These are phyloP conservation scores for Acanthacorydalis orientalis DNA, from an alignment of 2,888 invertebrate species.

Conservation along the genomic window DNA sequence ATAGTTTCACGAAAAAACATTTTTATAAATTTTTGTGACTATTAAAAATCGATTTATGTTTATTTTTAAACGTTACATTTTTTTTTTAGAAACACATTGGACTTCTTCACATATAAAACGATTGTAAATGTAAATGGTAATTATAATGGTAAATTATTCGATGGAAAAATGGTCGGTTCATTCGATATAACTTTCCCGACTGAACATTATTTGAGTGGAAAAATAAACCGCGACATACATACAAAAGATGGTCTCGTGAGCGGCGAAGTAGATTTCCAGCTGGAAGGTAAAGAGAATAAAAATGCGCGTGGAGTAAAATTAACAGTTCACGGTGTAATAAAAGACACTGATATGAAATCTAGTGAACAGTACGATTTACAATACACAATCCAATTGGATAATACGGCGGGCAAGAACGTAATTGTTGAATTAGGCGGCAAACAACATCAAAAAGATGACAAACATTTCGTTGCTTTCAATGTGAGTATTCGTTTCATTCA, in stretches of 20 bases:
- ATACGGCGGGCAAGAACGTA: slow-evolving; percentile 29
- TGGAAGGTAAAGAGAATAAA: slow-evolving; percentile 25
- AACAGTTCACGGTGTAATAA: slow-evolving; percentile 19
- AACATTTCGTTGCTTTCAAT: slow-evolving; percentile 14
- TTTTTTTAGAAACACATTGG: slow-evolving; percentile 29
- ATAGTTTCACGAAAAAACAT: too few relatives aligned
- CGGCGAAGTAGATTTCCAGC: slow-evolving; percentile 16
- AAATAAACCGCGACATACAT: slow-evolving; percentile 20
- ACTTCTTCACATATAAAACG: slow-evolving; percentile 29
- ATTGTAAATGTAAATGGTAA: slow-evolving; percentile 29
- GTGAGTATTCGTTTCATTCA: too few relatives aligned
- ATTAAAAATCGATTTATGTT: not conserved
- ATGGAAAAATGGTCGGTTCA: slow-evolving; percentile 28
- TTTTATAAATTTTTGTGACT: too few relatives aligned
- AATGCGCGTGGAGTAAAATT: slow-evolving; percentile 28
- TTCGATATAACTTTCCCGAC: slow-evolving; percentile 33
- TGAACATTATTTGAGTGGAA: slow-evolving; percentile 27
- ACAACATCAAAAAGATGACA: slow-evolving; percentile 16
- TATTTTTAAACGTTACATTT: slow-evolving; percentile 1
- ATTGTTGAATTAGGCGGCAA: slow-evolving; percentile 23
- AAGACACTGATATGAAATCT: slow-evolving; percentile 26
- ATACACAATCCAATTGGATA: slow-evolving; percentile 23
- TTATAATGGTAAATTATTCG: slow-evolving; percentile 24
- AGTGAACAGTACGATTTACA: slow-evolving; percentile 22
- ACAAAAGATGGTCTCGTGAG: slow-evolving; percentile 16